phyloP scores from a whole-genome alignment of 2,113 vertebrate genomes.

The Apaloderma vittatum region DNA sequence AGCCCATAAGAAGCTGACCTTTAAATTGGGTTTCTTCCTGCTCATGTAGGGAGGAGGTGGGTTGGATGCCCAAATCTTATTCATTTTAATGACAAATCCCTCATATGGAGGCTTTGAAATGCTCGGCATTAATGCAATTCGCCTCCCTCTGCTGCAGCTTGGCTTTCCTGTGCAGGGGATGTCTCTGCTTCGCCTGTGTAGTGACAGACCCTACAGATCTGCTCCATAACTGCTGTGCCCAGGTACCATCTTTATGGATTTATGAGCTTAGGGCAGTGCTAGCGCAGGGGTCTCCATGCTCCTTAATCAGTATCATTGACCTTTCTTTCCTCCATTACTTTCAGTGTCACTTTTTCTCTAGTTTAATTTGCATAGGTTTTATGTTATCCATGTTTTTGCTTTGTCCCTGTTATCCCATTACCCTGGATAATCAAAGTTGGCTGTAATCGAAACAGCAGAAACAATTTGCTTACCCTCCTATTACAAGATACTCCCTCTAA shows the following conservation, averaged over 20 bases:
- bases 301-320: conserved; percentile 23
- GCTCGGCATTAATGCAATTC: neutral
- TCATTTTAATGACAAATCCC: conserved; percentile 70
- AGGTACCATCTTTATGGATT: neutral
- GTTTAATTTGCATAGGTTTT: conserved; percentile 50
- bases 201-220: neutral
- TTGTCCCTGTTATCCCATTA: conserved; percentile 72
- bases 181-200: neutral
- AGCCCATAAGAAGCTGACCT: conserved; percentile 59
- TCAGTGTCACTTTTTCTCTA: neutral
- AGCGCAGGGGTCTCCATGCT: neutral
- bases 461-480: conserved; percentile 65
- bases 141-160: conserved; percentile 35
- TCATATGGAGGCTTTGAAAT: conserved; percentile 54
- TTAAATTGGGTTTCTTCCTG: conserved; percentile 67
- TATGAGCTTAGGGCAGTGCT: conserved; percentile 3
- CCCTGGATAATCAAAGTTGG: conserved; percentile 66
- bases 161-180: neutral
- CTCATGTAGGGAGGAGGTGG: conserved; percentile 45
- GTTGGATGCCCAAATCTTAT: conserved; percentile 66
- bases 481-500: conserved; percentile 59
- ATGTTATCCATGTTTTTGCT: conserved; percentile 52
- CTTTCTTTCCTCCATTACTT: conserved; percentile 35
- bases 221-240: neutral
- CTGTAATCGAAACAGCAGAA: conserved; percentile 65